Percentiles rank a stretch among this genome's conserved stretches.
Evolutionary conservation across 1,140 invertebrate genomes (phyloP).

Genomic region (Hesperophylax magnus): DNA sequence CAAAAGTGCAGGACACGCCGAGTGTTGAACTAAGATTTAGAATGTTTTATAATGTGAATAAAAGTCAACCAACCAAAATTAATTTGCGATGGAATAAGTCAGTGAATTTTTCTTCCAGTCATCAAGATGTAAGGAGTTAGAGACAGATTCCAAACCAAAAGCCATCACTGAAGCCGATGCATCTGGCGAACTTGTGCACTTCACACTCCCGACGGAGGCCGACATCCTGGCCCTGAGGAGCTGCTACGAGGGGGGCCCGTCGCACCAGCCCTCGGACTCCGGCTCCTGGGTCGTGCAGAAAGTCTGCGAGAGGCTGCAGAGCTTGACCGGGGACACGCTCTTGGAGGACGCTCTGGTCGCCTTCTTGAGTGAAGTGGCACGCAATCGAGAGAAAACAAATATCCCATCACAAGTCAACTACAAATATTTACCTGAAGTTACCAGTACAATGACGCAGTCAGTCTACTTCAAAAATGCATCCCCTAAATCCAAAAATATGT

Average conservation of each 20-base stretch:
- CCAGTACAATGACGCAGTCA: background rate
- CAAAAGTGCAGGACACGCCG: too few species aligned
- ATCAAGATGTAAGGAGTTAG: background rate
- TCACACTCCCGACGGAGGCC: constrained; percentile 14
- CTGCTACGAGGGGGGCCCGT: constrained; percentile 12
- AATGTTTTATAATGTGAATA: too few species aligned
- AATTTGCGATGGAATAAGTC: too few species aligned
- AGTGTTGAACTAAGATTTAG: too few species aligned
- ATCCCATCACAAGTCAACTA: background rate
- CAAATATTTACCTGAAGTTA: constrained; percentile 12
- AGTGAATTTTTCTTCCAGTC: background rate
- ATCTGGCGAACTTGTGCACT: background rate
- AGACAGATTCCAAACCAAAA: background rate
- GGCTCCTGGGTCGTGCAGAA: constrained; percentile 1
- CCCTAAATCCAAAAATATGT: background rate
- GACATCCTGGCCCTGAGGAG: constrained; percentile 6
- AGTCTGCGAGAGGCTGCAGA: background rate
- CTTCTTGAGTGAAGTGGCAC: background rate
- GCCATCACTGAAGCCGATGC: background rate
- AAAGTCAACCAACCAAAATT: too few species aligned
- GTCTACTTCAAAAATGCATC: background rate
- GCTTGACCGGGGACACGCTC: background rate
- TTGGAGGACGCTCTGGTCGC: background rate
- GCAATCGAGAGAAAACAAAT: background rate
- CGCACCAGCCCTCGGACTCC: background rate